Conservation (phyloP, 2,888 invertebrate genomes). For the Zaprionus obscuricornis region DNA sequence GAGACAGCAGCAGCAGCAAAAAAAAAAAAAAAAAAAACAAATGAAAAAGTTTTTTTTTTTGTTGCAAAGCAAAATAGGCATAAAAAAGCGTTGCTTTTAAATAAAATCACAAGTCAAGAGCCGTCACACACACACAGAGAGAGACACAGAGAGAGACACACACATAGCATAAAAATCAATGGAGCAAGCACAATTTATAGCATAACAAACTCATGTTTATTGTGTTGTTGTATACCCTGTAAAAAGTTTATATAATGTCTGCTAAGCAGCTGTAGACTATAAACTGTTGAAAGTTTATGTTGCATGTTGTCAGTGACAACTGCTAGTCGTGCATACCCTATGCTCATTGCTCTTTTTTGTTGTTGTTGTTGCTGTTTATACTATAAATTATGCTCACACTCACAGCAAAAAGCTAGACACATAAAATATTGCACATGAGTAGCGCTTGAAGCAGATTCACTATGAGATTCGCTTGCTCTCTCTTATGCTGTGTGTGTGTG, state of each 20-base stretch:
- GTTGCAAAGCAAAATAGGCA: slow-evolving; percentile 32
- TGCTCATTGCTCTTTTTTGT: neutral
- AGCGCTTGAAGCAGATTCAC: slow-evolving; percentile 41
- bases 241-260: neutral
- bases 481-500: too few species aligned
- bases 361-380: slow-evolving; percentile 9
- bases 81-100: slow-evolving; percentile 42
- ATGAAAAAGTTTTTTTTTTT: slow-evolving; percentile 17
- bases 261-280: too few species aligned
- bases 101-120: slow-evolving; percentile 53
- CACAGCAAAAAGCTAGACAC: slow-evolving; percentile 28
- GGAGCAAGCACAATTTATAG: slow-evolving; percentile 60
- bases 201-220: slow-evolving; percentile 33
- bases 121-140: too few species aligned
- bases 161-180: slow-evolving; percentile 63
- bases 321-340: neutral
- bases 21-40: neutral
- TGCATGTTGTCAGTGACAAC: too few species aligned
- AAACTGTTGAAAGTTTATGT: too few species aligned
- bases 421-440: slow-evolving; percentile 67
- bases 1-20: slow-evolving; percentile 4
- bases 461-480: neutral
- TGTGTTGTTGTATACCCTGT: neutral
- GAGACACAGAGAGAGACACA: too few species aligned
- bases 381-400: slow-evolving; percentile 56